These are phyloP conservation scores for Pegea sp. DNA, from an alignment of 23 tunicate genomes.

Conservation along the genomic window DNA sequence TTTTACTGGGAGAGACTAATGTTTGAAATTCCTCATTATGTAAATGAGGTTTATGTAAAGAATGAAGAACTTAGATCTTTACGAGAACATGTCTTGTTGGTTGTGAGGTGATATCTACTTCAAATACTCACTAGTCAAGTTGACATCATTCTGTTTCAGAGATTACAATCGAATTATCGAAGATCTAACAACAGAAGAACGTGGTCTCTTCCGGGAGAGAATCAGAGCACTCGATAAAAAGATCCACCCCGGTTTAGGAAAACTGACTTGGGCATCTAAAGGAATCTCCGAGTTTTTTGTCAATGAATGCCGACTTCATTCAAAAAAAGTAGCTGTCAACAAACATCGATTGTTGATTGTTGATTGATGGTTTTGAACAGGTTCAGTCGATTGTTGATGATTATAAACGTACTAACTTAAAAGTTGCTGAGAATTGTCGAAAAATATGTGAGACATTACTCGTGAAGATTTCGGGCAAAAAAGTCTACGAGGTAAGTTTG, in stretches of 20 bases:
- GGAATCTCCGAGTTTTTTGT: slow-evolving; percentile 87
- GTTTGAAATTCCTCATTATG: slow-evolving; percentile 97
- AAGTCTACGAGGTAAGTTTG: slow-evolving; percentile 39
- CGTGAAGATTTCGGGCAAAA: slow-evolving; percentile 52
- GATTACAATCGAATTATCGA: slow-evolving; percentile 93
- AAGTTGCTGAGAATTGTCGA: slow-evolving; percentile 64
- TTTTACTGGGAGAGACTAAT: slow-evolving; percentile 89
- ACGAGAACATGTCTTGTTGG: slow-evolving; percentile 82
- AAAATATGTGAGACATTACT: slow-evolving; percentile 67
- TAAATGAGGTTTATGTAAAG: slow-evolving; percentile 69
- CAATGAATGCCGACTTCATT: slow-evolving; percentile 81
- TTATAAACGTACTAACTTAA: slow-evolving; percentile 60
- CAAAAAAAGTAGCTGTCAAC: slow-evolving; percentile 52
- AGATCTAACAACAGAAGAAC: slow-evolving; percentile 47
- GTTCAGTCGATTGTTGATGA: slow-evolving; percentile 82
- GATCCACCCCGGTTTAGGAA: slow-evolving; percentile 78
- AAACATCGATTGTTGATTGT: background rate
- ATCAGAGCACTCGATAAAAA: slow-evolving; percentile 82
- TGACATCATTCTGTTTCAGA: slow-evolving; percentile 9
- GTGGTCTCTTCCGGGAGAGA: slow-evolving; percentile 73
- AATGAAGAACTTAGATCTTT: slow-evolving; percentile 67
- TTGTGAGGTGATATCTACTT: slow-evolving; percentile 36
- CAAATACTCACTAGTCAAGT: background rate
- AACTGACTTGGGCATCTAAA: slow-evolving; percentile 91
- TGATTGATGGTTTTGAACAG: slow-evolving; percentile 4